phyloP scores from a whole-genome alignment of 2,888 invertebrate species.

The Azorinus chamasolen region DNA sequence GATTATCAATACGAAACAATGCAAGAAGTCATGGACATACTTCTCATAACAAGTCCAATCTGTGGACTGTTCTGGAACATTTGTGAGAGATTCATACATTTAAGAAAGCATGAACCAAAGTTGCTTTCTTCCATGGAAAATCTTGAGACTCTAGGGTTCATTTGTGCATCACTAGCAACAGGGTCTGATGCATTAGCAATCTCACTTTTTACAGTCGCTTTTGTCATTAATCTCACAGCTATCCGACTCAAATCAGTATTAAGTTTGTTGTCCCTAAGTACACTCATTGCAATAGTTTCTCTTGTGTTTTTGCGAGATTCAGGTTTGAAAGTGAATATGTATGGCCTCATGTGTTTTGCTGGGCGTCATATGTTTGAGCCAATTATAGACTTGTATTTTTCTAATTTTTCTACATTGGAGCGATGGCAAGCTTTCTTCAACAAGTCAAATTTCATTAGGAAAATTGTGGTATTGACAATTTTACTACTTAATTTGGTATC shows the following conservation, averaged over 20 bases:
- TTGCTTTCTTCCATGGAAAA: conserved; percentile 73
- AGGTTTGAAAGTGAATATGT: conserved; percentile 75
- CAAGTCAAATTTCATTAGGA: conserved; percentile 71
- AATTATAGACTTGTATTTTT: conserved; percentile 83
- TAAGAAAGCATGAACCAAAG: conserved; percentile 61
- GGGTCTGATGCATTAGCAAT: conserved; percentile 76
- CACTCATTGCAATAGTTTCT: conserved; percentile 70
- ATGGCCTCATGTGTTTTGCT: conserved; percentile 82
- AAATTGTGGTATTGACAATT: conserved; percentile 71
- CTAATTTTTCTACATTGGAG: conserved; percentile 80
- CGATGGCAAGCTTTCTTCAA: conserved; percentile 81
- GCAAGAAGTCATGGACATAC: conserved; percentile 81
- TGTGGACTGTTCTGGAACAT: conserved; percentile 79
- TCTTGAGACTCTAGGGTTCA: conserved; percentile 82
- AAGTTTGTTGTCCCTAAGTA: conserved; percentile 72
- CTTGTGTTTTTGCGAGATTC: conserved; percentile 77
- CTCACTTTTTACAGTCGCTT: conserved; percentile 75
- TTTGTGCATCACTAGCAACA: conserved; percentile 78
- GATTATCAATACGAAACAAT: conserved; percentile 74
- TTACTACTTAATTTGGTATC: conserved; percentile 75
- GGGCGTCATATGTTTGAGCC: conserved; percentile 79
- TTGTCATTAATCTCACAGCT: conserved; percentile 77
- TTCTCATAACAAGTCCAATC: conserved; percentile 81
- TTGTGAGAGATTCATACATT: conserved; percentile 71
- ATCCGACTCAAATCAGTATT: conserved; percentile 83